These are phyloP conservation scores for Chironomus riparius DNA, from an alignment of 2,888 invertebrate genomes.

Conservation along the genomic window DNA sequence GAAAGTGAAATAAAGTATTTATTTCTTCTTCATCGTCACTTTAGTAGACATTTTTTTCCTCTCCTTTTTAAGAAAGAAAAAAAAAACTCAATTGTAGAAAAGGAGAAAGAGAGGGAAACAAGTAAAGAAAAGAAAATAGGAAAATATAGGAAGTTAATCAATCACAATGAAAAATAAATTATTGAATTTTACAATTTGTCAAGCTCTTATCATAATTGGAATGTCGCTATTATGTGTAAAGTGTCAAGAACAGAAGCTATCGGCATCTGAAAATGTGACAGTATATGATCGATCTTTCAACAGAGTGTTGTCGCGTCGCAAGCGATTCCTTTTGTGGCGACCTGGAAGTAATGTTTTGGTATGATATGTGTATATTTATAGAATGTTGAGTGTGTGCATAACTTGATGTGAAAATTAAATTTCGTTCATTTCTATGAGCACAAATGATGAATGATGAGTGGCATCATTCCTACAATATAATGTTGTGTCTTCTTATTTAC, in stretches of 20 bases:
- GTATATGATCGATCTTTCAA: conserved; percentile 22
- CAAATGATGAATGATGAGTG: too few relatives aligned
- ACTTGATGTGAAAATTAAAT: too few relatives aligned
- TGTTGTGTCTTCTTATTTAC: neutral
- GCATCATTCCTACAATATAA: too few relatives aligned
- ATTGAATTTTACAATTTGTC: conserved; percentile 28
- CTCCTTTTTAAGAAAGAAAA: neutral
- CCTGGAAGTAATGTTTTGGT: conserved; percentile 23
- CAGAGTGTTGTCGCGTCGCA: conserved; percentile 17
- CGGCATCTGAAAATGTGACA: conserved; percentile 11
- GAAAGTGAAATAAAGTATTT: too few relatives aligned
- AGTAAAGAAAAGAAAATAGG: neutral
- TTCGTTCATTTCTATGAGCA: too few relatives aligned
- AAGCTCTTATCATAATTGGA: conserved; percentile 22
- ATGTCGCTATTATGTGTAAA: neutral
- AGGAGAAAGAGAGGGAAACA: neutral
- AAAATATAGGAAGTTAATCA: conserved; percentile 17
- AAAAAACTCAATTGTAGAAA: neutral
- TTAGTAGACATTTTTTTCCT: too few relatives aligned
- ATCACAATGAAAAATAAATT: conserved; percentile 26
- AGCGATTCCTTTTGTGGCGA: conserved; percentile 19
- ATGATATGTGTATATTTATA: neutral
- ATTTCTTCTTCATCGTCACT: too few relatives aligned
- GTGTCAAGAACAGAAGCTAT: conserved; percentile 12
- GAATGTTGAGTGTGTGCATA: too few relatives aligned